These are phyloP conservation scores for Ceratitis capitata DNA, from an alignment of 1,140 invertebrate genomes.

Conservation along the genomic window DNA sequence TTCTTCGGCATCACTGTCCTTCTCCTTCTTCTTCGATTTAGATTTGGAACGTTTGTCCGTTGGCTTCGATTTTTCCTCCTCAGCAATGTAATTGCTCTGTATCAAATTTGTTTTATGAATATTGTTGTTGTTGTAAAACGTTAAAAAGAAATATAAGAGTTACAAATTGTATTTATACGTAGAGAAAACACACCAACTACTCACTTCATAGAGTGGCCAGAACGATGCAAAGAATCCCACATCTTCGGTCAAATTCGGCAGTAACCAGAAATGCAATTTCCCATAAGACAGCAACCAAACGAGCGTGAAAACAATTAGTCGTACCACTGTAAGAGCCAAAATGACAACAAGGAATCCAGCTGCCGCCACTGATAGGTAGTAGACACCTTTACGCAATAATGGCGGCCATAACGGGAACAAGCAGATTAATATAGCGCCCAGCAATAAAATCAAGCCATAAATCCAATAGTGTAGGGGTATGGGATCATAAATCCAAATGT, in stretches of 20 bases:
- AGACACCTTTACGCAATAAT: constrained; percentile 91
- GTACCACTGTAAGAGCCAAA: constrained; percentile 86
- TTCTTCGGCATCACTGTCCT: constrained; percentile 73
- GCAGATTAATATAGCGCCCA: constrained; percentile 95
- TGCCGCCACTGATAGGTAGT: constrained; percentile 94
- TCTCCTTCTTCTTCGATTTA: constrained; percentile 75
- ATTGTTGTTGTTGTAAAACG: background rate
- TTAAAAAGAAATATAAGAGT: background rate
- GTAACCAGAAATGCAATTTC: constrained; percentile 93
- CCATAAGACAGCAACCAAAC: constrained; percentile 92
- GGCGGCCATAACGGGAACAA: constrained; percentile 98
- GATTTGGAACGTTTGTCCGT: constrained; percentile 70
- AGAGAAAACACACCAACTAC: constrained; percentile 25
- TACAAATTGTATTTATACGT: background rate
- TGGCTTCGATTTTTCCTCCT: constrained; percentile 54
- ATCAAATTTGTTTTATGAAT: too few relatives aligned
- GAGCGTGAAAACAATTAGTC: constrained; percentile 90
- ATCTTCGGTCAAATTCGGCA: constrained; percentile 98
- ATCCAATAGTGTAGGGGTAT: constrained; percentile 97
- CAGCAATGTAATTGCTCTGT: constrained; percentile 56
- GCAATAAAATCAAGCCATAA: constrained; percentile 88
- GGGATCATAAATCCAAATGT: constrained; percentile 99
- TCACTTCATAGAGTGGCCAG: constrained; percentile 94
- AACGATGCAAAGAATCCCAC: constrained; percentile 99
- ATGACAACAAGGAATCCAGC: constrained; percentile 95